A percentile compares a stretch with the other conserved stretches of the same genome.
Evolutionary conservation across 64 coral and sea anemone species (phyloP).

Genomic region (Stichodactyla helianthus): DNA sequence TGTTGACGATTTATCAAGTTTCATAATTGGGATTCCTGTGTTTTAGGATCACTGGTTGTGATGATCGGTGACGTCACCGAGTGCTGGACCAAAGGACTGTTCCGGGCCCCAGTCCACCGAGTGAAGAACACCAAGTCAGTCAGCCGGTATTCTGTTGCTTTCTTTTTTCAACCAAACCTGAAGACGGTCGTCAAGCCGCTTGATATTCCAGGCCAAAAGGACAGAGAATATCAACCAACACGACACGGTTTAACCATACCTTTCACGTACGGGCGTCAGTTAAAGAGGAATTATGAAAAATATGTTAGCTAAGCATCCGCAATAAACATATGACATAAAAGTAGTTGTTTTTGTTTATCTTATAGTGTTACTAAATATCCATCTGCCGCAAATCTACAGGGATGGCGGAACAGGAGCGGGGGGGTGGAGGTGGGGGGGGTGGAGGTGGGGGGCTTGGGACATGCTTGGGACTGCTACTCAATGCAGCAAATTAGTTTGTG

Average conservation of each 20-base stretch:
- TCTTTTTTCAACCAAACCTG: conserved; percentile 47
- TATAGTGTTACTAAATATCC: too few species aligned
- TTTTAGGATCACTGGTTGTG: conserved; percentile 33
- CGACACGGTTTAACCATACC: neutral
- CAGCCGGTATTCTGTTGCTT: conserved; percentile 23
- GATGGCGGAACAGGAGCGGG: too few species aligned
- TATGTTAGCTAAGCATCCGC: too few species aligned
- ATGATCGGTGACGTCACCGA: conserved; percentile 47
- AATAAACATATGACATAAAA: too few species aligned
- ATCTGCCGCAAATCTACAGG: too few species aligned
- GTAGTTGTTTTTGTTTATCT: too few species aligned
- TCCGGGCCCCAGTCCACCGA: conserved; percentile 36
- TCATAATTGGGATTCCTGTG: neutral
- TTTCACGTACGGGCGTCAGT: neutral
- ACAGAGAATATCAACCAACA: neutral
- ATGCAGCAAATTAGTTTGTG: too few species aligned
- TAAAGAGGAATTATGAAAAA: neutral
- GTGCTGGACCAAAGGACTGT: conserved; percentile 33
- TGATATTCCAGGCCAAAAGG: neutral
- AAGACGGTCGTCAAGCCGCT: conserved; percentile 21
- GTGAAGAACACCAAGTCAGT: conserved; percentile 25
- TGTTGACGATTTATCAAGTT: neutral
- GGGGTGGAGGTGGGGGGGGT: too few species aligned
- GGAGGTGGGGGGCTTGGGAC: too few species aligned
- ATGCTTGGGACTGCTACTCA: too few species aligned